These are phyloP conservation scores for Lutraria lutraria DNA, from an alignment of 2,888 invertebrate genomes.

Conservation along the genomic window DNA sequence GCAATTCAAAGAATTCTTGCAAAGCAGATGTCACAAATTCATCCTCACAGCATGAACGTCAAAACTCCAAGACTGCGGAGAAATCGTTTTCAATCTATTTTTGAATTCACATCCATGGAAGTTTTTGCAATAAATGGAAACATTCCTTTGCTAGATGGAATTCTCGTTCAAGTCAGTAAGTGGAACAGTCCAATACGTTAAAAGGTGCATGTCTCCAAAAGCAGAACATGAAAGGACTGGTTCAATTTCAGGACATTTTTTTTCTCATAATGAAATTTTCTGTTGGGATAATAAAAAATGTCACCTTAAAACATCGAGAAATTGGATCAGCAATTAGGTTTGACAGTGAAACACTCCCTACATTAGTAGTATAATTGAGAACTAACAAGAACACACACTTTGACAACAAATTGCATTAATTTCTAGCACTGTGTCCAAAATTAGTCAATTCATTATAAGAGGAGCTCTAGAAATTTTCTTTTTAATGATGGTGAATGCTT, in stretches of 20 bases:
- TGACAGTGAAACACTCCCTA: not conserved
- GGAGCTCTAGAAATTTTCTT: slow-evolving; percentile 31
- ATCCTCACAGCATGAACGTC: not conserved
- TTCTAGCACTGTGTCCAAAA: slow-evolving; percentile 36
- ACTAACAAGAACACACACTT: slow-evolving; percentile 22
- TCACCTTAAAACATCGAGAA: slow-evolving; percentile 4
- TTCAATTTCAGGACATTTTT: slow-evolving; percentile 2
- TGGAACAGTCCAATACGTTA: not conserved
- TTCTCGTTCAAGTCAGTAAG: not conserved
- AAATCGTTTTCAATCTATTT: not conserved
- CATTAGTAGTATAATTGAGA: not conserved
- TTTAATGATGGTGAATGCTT: slow-evolving; percentile 24
- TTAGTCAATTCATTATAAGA: slow-evolving; percentile 46
- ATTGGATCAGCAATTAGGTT: slow-evolving; percentile 13
- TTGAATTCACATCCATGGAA: not conserved
- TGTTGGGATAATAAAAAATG: not conserved
- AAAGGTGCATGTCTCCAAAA: not conserved
- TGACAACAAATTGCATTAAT: slow-evolving; percentile 30
- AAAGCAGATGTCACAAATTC: not conserved
- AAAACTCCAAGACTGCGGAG: not conserved
- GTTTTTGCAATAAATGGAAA: not conserved
- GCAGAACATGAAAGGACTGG: not conserved
- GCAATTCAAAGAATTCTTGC: not conserved
- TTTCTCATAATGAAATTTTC: slow-evolving; percentile 11
- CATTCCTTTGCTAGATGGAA: not conserved